A percentile compares a stretch with the other conserved stretches of the same genome.
Evolutionary conservation across 1,140 invertebrate species (phyloP).

Genomic region (Tetramorium parvispinum): DNA sequence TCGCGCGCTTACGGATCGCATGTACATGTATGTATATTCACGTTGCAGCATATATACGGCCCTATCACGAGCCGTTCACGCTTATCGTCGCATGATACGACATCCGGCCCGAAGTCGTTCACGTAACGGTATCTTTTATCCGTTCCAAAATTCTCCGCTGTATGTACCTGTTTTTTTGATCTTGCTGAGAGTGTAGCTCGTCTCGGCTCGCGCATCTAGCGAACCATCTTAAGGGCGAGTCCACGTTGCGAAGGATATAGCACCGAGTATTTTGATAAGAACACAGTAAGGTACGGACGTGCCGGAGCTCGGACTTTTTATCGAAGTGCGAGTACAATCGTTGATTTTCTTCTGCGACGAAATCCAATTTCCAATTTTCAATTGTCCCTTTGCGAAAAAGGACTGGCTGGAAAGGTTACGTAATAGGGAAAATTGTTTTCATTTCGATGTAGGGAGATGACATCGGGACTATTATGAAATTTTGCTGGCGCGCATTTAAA

Average conservation of each 20-base stretch:
- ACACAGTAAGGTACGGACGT: background rate
- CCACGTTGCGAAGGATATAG: background rate
- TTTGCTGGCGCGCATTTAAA: conserved; percentile 33
- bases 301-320: conserved; percentile 14
- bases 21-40: conserved; percentile 1
- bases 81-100: conserved; percentile 69
- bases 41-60: too few relatives aligned
- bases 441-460: background rate
- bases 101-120: conserved; percentile 43
- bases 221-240: conserved; percentile 20
- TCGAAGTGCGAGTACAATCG: conserved; percentile 32
- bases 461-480: background rate
- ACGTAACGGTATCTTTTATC: conserved; percentile 50
- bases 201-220: background rate
- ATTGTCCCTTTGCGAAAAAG: conserved; percentile 18
- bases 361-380: conserved; percentile 52
- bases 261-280: conserved; percentile 36
- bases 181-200: background rate
- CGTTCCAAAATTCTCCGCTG: conserved; percentile 60
- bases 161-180: conserved; percentile 56
- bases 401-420: conserved; percentile 1
- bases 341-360: conserved; percentile 5
- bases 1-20: background rate
- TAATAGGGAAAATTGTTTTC: conserved; percentile 27
- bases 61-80: conserved; percentile 54